A percentile compares a stretch with the other conserved stretches of the same genome.
Conservation (phyloP, 2,113 vertebrate genomes). For the Grallaria varia region DNA sequence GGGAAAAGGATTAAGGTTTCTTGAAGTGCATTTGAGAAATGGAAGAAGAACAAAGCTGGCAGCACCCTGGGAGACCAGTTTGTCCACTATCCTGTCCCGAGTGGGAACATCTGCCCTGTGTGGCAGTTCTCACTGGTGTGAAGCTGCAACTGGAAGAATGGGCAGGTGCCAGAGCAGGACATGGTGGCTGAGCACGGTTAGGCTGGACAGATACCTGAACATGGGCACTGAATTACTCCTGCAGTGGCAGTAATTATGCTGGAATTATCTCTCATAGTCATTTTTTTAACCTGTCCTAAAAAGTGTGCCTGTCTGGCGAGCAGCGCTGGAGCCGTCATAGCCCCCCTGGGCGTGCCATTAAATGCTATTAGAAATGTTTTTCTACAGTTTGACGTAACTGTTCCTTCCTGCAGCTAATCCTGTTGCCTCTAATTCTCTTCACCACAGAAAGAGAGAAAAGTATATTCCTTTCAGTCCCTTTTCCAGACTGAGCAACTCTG, state of each 20-base stretch:
- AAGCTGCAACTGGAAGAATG: not conserved
- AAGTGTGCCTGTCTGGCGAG: not conserved
- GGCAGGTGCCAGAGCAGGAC: not conserved
- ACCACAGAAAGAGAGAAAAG: not conserved
- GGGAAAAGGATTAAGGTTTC: not conserved
- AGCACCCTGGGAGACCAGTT: not conserved
- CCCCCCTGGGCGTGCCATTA: not conserved
- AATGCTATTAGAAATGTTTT: not conserved
- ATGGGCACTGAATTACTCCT: not conserved
- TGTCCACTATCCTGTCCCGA: not conserved
- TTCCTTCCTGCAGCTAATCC: not conserved
- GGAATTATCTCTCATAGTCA: not conserved
- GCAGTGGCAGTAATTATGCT: not conserved
- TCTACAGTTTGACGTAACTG: not conserved
- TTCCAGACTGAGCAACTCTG: not conserved
- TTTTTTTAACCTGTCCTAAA: not conserved
- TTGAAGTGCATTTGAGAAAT: not conserved
- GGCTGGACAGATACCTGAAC: not conserved
- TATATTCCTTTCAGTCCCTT: not conserved
- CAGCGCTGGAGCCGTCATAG: not conserved
- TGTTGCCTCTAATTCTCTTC: not conserved
- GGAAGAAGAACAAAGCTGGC: not conserved
- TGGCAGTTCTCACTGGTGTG: not conserved
- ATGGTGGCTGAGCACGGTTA: not conserved
- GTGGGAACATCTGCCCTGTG: not conserved